Percentiles rank a stretch among this genome's conserved stretches.
These are phyloP conservation scores for Tonatia bakeri DNA, from an alignment of 2,113 vertebrate genomes.

Conservation along the genomic window DNA sequence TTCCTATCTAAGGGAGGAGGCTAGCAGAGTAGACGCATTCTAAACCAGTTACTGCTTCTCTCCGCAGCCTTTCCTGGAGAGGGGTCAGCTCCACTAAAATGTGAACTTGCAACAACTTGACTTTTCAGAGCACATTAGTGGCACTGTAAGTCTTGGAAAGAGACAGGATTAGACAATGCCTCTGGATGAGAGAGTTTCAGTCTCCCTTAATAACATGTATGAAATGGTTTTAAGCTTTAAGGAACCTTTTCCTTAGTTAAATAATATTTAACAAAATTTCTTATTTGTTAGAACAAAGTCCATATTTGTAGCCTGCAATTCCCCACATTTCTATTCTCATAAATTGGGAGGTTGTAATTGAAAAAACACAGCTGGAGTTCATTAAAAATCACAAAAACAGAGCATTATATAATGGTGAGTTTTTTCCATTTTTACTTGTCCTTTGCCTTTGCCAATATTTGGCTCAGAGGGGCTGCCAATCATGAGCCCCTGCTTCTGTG, in stretches of 20 bases:
- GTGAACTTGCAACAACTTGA: neutral
- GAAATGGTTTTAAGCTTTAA: conserved; percentile 39
- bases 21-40: neutral
- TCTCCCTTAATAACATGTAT: conserved; percentile 51
- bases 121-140: neutral
- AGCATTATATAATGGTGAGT: neutral
- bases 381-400: neutral
- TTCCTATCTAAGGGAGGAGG: neutral
- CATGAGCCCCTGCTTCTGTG: neutral
- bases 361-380: neutral
- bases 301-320: neutral
- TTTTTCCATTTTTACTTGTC: neutral
- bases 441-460: neutral
- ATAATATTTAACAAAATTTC: conserved; percentile 15
- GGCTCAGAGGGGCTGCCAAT: neutral
- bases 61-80: neutral
- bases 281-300: conserved; percentile 17
- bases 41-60: neutral
- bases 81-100: neutral
- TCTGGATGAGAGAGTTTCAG: neutral
- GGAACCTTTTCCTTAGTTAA: conserved; percentile 44
- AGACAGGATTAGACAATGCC: neutral
- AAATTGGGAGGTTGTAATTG: conserved; percentile 7
- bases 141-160: neutral
- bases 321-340: neutral